Percentiles rank a stretch among this genome's conserved stretches.
Conservation (phyloP, 2,888 invertebrate genomes). For the Charanyca ferruginea region DNA sequence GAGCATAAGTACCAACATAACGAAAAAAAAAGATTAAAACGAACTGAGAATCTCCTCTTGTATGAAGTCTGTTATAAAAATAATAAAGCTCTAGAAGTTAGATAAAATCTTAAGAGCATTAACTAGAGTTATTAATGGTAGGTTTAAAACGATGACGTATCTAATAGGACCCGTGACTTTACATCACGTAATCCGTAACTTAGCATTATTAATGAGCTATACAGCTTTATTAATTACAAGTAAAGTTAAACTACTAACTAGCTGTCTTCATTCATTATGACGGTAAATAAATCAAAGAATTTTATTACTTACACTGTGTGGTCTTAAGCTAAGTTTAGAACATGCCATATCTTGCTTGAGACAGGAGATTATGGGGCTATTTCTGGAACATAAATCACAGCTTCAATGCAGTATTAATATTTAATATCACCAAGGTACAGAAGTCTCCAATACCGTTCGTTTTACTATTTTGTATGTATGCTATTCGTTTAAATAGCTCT, state of each 20-base stretch:
- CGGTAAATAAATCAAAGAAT: conserved; percentile 39
- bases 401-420: neutral
- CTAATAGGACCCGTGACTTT: conserved; percentile 35
- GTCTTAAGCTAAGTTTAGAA: conserved; percentile 42
- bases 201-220: conserved; percentile 45
- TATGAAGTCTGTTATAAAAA: no score
- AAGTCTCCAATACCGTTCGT: no score
- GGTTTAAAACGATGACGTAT: no score
- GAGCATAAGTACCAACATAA: no score
- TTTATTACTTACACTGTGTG: conserved; percentile 44
- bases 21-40: no score
- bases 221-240: conserved; percentile 48
- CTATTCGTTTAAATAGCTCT: no score
- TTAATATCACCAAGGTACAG: neutral
- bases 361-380: conserved; percentile 15
- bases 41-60: no score
- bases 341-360: neutral
- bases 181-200: conserved; percentile 39
- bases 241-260: conserved; percentile 36
- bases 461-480: no score
- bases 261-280: conserved; percentile 46
- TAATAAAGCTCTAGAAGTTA: conserved; percentile 29
- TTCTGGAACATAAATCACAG: conserved; percentile 9
- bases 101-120: no score
- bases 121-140: no score